A percentile compares a stretch with the other conserved stretches of the same genome.
Conservation (phyloP, 2,113 vertebrate species). For the Oreochromis aureus region DNA sequence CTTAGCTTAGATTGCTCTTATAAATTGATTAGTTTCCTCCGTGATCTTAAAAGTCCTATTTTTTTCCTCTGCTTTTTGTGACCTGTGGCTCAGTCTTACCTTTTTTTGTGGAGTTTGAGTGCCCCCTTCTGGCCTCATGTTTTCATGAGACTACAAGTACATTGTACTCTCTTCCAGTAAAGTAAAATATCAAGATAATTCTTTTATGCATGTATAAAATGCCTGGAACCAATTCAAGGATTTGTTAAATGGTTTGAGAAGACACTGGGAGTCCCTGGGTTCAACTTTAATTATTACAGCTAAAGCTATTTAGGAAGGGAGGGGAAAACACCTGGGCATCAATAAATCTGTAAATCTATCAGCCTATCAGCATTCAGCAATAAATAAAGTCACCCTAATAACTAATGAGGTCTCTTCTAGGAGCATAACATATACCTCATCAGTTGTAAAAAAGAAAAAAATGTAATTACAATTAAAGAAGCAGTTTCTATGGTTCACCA, state of each 20-base stretch:
- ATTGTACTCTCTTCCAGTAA: neutral
- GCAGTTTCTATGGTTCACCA: conserved; percentile 35
- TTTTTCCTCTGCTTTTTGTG: neutral
- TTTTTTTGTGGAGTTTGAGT: conserved; percentile 48
- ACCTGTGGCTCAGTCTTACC: neutral
- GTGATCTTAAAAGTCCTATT: conserved; percentile 57
- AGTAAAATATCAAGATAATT: neutral
- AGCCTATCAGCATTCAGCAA: conserved; percentile 4
- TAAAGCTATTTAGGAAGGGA: neutral
- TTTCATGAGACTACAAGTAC: neutral
- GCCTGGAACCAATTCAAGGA: neutral
- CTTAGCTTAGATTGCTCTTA: conserved; percentile 36
- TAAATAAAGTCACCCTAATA: conserved; percentile 25
- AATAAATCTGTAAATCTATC: conserved; percentile 21
- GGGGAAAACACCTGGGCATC: neutral
- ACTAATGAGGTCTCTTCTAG: conserved; percentile 2
- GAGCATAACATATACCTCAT: neutral
- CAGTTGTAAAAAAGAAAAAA: neutral
- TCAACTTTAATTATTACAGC: neutral
- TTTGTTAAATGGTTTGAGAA: neutral
- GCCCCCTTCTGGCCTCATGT: conserved; percentile 63
- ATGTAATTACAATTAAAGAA: conserved; percentile 26
- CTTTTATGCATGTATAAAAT: neutral
- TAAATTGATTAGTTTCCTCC: conserved; percentile 55
- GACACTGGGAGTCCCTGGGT: neutral